phyloP scores from a whole-genome alignment of 2,888 invertebrate genomes.

The Cetonia aurata region DNA sequence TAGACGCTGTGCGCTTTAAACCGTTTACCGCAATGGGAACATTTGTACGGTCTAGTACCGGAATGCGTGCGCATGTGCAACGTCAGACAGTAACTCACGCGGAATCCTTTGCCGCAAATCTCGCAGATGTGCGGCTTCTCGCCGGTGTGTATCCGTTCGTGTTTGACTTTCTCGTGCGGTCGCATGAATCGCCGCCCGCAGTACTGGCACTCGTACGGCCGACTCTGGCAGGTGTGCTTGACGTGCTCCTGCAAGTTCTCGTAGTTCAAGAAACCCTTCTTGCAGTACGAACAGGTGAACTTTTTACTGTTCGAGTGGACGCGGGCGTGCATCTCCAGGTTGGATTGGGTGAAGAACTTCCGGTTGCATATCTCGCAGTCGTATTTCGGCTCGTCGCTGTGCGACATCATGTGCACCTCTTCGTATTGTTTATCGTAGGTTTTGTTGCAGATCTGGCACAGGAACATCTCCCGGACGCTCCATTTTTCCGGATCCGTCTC shows the following conservation, averaged over 20 bases:
- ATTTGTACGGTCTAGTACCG: slow-evolving; percentile 81
- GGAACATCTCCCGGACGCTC: slow-evolving; percentile 59
- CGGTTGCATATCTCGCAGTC: slow-evolving; percentile 80
- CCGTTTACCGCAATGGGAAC: slow-evolving; percentile 78
- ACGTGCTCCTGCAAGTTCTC: slow-evolving; percentile 61
- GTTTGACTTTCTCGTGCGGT: slow-evolving; percentile 86
- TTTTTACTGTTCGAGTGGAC: slow-evolving; percentile 74
- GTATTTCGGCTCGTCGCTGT: slow-evolving; percentile 70
- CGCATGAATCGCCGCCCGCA: slow-evolving; percentile 79
- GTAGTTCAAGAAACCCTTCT: slow-evolving; percentile 61
- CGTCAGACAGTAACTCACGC: slow-evolving; percentile 84
- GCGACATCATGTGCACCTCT: slow-evolving; percentile 77
- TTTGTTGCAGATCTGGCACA: slow-evolving; percentile 69
- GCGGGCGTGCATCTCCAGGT: slow-evolving; percentile 80
- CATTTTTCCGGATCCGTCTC: slow-evolving; percentile 58
- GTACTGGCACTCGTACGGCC: slow-evolving; percentile 78
- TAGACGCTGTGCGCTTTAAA: slow-evolving; percentile 86
- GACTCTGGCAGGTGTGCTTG: slow-evolving; percentile 59
- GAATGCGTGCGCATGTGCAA: slow-evolving; percentile 86
- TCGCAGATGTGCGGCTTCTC: slow-evolving; percentile 85
- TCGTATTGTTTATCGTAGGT: slow-evolving; percentile 68
- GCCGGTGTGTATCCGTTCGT: slow-evolving; percentile 85
- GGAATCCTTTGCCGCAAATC: slow-evolving; percentile 84
- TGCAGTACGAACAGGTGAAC: slow-evolving; percentile 63
- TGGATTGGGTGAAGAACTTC: slow-evolving; percentile 75